Conservation (phyloP, 2,113 vertebrate species). For the Opisthocomus hoazin region DNA sequence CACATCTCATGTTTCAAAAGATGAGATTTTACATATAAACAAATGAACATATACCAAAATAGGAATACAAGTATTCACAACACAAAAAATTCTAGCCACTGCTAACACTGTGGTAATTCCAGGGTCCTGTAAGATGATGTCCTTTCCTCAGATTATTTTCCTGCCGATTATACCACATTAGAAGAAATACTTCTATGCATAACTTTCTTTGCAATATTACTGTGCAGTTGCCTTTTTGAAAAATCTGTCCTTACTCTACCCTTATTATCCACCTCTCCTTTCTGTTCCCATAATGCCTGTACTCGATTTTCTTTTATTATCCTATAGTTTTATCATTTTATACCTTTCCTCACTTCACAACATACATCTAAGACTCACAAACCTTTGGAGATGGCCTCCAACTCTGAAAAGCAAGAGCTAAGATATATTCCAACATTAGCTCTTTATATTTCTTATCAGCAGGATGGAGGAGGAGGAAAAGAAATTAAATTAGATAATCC, state of each 20-base stretch:
- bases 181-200: neutral
- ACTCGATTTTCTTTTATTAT: neutral
- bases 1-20: neutral
- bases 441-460: neutral
- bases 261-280: neutral
- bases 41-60: neutral
- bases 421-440: neutral
- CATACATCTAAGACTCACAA: neutral
- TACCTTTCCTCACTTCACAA: neutral
- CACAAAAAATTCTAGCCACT: neutral
- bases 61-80: neutral
- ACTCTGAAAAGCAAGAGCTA: neutral
- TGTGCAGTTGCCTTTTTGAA: neutral
- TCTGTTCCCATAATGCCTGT: neutral
- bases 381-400: neutral
- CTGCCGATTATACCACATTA: neutral
- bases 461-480: neutral
- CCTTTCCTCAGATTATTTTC: neutral
- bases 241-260: neutral
- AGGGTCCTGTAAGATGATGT: neutral
- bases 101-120: neutral
- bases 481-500: neutral
- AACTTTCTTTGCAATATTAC: neutral
- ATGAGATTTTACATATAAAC: neutral
- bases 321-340: neutral